phyloP scores from a whole-genome alignment of 2,113 vertebrate species.

The Chinchilla lanigera region DNA sequence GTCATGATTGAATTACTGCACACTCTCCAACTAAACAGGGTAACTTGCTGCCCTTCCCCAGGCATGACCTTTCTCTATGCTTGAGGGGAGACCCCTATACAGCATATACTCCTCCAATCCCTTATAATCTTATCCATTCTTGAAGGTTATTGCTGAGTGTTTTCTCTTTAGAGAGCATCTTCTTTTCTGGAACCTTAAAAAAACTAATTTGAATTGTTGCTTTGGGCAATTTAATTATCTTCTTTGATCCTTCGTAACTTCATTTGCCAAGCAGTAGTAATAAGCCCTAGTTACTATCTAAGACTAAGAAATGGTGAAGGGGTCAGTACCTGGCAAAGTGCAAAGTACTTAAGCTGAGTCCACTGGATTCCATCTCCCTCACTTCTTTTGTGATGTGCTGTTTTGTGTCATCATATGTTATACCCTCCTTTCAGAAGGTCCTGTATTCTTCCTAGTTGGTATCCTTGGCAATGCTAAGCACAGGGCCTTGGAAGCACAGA shows the following conservation, averaged over 20 bases:
- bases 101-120: not conserved
- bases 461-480: not conserved
- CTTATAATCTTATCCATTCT: not conserved
- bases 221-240: not conserved
- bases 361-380: not conserved
- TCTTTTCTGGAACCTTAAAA: not conserved
- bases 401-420: not conserved
- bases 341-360: not conserved
- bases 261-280: not conserved
- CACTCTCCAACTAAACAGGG: not conserved
- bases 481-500: not conserved
- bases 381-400: not conserved
- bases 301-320: not conserved
- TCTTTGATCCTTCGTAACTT: not conserved
- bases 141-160: not conserved
- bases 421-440: not conserved
- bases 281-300: not conserved
- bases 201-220: not conserved
- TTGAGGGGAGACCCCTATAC: not conserved
- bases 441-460: not conserved
- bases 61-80: not conserved
- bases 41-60: not conserved
- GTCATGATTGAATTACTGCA: not conserved
- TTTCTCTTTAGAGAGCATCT: not conserved
- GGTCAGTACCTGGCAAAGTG: not conserved